Conservation (phyloP, 2,113 vertebrate species). For the Urocynchramus pylzowi region DNA sequence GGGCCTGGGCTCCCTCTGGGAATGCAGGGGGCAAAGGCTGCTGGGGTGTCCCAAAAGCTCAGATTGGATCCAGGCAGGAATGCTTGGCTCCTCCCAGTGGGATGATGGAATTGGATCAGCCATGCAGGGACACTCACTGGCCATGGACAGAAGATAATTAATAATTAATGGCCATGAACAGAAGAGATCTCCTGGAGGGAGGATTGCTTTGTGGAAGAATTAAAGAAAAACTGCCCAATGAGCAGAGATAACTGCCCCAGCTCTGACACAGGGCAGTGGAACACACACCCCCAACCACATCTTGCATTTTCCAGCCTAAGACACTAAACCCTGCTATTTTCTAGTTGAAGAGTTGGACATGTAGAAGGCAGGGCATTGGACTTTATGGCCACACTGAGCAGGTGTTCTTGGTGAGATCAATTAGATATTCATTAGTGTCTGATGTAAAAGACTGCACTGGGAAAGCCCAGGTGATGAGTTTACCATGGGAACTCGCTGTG, state of each 20-base stretch:
- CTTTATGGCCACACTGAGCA: not conserved
- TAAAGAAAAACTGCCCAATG: not conserved
- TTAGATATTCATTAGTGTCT: conserved; percentile 8
- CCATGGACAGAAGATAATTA: not conserved
- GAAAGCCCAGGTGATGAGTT: not conserved
- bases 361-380: not conserved
- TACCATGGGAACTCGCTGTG: not conserved
- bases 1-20: not conserved
- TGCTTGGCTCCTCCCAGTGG: not conserved
- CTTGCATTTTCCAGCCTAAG: not conserved
- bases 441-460: not conserved
- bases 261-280: not conserved
- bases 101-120: not conserved
- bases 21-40: too few species aligned
- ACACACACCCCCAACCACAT: not conserved
- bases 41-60: too few species aligned
- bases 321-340: not conserved
- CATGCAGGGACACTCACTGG: not conserved
- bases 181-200: not conserved
- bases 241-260: not conserved
- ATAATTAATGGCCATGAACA: too few species aligned
- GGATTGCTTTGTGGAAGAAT: not conserved
- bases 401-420: not conserved
- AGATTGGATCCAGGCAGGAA: not conserved
- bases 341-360: not conserved